Percentiles rank a stretch among this genome's conserved stretches.
Conservation (phyloP, 2,888 invertebrate species). For the Marasmarcha lunaedactyla region DNA sequence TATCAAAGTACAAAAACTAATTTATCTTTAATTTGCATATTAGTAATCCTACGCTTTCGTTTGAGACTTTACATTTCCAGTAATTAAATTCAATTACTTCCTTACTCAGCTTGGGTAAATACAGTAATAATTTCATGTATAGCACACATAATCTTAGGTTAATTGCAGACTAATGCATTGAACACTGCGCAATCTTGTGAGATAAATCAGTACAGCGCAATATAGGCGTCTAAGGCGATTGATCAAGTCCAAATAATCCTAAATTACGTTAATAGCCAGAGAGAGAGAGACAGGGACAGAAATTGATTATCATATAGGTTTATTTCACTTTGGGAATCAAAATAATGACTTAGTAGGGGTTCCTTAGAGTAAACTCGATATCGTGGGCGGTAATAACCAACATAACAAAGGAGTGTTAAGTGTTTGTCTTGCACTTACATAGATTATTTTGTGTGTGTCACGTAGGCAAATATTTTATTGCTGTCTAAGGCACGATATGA, state of each 20-base stretch:
- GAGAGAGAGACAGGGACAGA: too few species aligned
- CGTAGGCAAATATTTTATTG: constrained; percentile 10
- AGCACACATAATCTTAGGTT: not conserved
- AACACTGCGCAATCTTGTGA: not conserved
- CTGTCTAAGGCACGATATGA: constrained; percentile 4
- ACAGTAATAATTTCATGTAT: not conserved
- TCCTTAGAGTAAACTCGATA: not conserved
- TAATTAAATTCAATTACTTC: not conserved
- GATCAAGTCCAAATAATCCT: too few species aligned
- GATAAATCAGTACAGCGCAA: not conserved
- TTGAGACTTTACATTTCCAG: not conserved
- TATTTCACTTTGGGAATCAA: too few species aligned
- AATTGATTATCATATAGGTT: too few species aligned
- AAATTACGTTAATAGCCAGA: too few species aligned
- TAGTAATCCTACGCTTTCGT: not conserved
- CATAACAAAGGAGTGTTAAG: constrained; percentile 37
- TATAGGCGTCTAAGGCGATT: not conserved
- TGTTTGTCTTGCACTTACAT: constrained; percentile 41
- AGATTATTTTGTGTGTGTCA: constrained; percentile 26
- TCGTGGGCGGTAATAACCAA: constrained; percentile 32
- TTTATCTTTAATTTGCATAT: too few species aligned
- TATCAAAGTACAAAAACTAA: too few species aligned
- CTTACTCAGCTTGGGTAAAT: not conserved
- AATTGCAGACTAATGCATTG: not conserved
- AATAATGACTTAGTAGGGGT: too few species aligned